These are phyloP conservation scores for Phaenicophaeus curvirostris DNA, from an alignment of 2,797 vertebrate genomes.

Conservation along the genomic window DNA sequence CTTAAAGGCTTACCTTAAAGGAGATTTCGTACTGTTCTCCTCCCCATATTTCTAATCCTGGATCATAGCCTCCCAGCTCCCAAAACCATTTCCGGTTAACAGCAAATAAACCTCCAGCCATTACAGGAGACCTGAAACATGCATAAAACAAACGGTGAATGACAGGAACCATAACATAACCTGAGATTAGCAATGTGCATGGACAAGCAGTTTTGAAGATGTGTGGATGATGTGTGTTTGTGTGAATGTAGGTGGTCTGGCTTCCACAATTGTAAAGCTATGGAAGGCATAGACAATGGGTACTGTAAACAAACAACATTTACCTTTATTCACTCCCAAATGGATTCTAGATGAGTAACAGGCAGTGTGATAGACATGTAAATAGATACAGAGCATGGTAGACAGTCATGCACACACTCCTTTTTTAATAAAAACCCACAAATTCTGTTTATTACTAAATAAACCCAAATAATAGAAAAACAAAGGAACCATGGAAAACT, in stretches of 20 bases:
- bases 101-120: conserved; percentile 90
- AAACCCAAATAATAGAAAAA: background rate
- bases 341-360: background rate
- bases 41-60: conserved; percentile 91
- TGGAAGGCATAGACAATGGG: background rate
- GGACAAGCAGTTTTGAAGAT: background rate
- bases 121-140: conserved; percentile 86
- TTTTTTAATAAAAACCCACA: background rate
- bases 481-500: background rate
- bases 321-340: background rate
- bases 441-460: background rate
- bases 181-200: background rate
- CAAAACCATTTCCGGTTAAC: conserved; percentile 89
- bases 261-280: background rate
- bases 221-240: background rate
- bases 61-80: conserved; percentile 90
- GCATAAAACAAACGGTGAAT: conserved; percentile 30
- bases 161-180: background rate
- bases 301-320: background rate
- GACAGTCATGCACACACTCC: background rate
- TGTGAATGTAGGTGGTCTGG: background rate
- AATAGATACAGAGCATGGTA: background rate
- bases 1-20: conserved; percentile 83
- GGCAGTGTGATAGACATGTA: background rate
- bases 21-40: conserved; percentile 93